Evolutionary conservation across 2,888 invertebrate species (phyloP), one percentile per base, ranked within the genome.

Genomic region (Litoditis marina): DNA sequence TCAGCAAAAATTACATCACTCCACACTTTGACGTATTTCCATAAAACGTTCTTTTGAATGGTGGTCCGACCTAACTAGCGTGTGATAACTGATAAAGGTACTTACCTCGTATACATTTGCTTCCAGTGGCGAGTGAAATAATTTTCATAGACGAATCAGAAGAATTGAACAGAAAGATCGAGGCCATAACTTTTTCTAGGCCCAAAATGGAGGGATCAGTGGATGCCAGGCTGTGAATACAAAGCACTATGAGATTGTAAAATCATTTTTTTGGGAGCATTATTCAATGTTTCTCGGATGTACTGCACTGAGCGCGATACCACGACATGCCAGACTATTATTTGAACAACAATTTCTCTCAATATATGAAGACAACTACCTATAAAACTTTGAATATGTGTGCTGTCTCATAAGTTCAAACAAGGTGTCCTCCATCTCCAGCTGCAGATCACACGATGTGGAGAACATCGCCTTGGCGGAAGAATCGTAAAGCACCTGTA

Each of bases 91-190:
- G n/a, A n/a, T n/a, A 42, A 11, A 36, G n/a, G 19, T 19, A 27
- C 34, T 47, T 60, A 47, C 73, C 71, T 25, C 51, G 31, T 8
- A 75, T 63, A 28, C 69, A 59, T 58, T 73, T 76, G 51, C 69
- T 76, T 19, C 76, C 76, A 4, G 76, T 72, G 13, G 73, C 65
- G 25, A 76, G 54, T 2, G 69, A 63, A 7, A 76, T 46, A 7
- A 69, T 19, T 30, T 60, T 49, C 30, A 71, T 27, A n/a, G 53
- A 50, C 0, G 27, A 22, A 25, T 13, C n/a, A 16, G 52, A 39
- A 30, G 44, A 42, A 27, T 67, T 46, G 47, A 63, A 60, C 25
- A 73, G 13, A 39, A 69, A 69, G 25, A 73, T 55, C 16, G 66
- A 56, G 3, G 73, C 63, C 2, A 73, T 61, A 22, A 73, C 69